phyloP scores from a whole-genome alignment of 2,888 invertebrate genomes.

The Ganaspis brasiliensis region DNA sequence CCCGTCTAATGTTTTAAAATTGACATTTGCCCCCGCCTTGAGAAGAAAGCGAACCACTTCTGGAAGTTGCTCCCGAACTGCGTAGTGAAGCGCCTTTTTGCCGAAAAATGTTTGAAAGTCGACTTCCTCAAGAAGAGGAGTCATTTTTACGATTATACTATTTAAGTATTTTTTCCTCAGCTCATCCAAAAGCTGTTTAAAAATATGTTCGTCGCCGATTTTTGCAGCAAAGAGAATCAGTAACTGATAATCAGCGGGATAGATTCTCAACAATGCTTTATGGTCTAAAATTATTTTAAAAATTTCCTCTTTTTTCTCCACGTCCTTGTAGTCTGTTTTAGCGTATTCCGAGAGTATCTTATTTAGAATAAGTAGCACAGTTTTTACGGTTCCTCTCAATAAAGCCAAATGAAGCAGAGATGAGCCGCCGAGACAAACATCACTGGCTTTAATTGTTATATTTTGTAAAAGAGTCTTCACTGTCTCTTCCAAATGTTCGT shows the following conservation, averaged over 20 bases:
- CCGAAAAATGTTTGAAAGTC: background rate
- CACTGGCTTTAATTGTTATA: constrained; percentile 38
- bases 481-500: constrained; percentile 60
- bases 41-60: background rate
- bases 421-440: background rate
- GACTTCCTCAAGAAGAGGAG: background rate
- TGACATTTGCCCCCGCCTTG: too few relatives aligned
- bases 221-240: background rate
- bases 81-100: background rate
- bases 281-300: background rate
- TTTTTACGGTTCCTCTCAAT: constrained; percentile 44
- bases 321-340: background rate
- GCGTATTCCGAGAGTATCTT: background rate
- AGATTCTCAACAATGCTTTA: background rate
- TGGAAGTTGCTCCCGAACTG: background rate
- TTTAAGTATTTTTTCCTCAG: background rate
- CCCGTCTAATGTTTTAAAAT: background rate
- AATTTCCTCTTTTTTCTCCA: background rate
- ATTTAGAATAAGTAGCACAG: constrained; percentile 43
- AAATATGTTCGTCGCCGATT: background rate
- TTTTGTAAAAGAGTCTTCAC: constrained; percentile 50
- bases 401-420: constrained; percentile 60
- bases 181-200: background rate
- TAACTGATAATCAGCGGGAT: background rate
- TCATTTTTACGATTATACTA: too few relatives aligned